Evolutionary conservation across 2,797 vertebrate species (phyloP), one percentile per base, ranked within the genome.

Genomic region (Danio tinwini): DNA sequence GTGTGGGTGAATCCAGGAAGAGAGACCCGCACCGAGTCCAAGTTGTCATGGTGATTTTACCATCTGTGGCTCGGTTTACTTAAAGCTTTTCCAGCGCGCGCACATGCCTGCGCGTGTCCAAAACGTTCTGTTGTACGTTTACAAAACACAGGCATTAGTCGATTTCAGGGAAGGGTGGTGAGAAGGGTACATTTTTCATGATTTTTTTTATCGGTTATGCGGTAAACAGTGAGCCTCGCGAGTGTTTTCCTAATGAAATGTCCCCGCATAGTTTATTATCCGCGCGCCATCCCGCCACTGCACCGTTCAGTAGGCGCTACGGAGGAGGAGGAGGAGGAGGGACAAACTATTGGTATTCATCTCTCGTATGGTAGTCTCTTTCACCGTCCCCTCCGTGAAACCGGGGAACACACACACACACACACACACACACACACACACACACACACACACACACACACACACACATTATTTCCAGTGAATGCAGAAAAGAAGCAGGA

Each of bases 341-440:
- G 76, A 63, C 68, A 74, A 69, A 86, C 83, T 87, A 86, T 89
- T 88, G 84, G 84, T 81, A 86, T 88, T 86, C 81, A 84, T 85
- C 61, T 88, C 83, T 87, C 81, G 80, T 84, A 82, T 88, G 84
- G 78, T 78, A 81, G 85, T 81, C 91, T 86, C 87, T 81, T 75
- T 74, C 81, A 83, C 83, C 82, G 74, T 84, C 87, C 80, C 80
- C 78, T 83, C 76, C 74, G 73, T 83, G 85, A 81, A 83, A 69
- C 80, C 76, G 78, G 72, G 86, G 85, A 83, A 88, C 86, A 88
- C 50, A 44, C 70, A 58, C 70, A 19, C 29, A n/a, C n/a, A n/a
- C 29, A 29, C 29, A 29, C 29, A 29, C 29, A 29, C 86, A 88
- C 50, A 44, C 70, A 58, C 70, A 19, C 29, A 88, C 86, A 88